Evolutionary conservation across 2,797 vertebrate species (phyloP).

Genomic region (Siniperca scherzeri): DNA sequence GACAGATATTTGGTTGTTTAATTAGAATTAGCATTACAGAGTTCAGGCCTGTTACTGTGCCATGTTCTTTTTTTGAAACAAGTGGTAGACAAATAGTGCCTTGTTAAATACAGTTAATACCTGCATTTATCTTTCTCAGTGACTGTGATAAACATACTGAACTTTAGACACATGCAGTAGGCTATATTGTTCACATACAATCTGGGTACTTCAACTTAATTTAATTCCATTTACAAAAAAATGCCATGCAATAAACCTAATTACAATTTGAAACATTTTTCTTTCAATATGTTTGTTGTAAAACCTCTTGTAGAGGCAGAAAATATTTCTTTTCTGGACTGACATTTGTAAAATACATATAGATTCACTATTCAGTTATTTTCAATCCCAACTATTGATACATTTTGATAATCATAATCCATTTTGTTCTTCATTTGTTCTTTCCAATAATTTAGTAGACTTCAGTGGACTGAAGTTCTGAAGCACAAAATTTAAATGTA

Average conservation of each 20-base stretch:
- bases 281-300: not conserved
- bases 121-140: not conserved
- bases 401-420: too few species aligned
- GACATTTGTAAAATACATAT: not conserved
- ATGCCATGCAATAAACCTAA: not conserved
- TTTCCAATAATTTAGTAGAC: not conserved
- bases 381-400: not conserved
- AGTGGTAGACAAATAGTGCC: slow-evolving; percentile 3
- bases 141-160: not conserved
- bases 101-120: not conserved
- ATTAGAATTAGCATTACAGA: slow-evolving; percentile 39
- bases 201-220: not conserved
- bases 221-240: not conserved
- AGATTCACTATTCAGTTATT: not conserved
- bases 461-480: not conserved
- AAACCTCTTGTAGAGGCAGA: not conserved
- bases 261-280: not conserved
- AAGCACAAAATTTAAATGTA: not conserved
- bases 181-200: not conserved
- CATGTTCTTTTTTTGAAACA: slow-evolving; percentile 2
- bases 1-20: slow-evolving; percentile 48
- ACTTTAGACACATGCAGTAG: not conserved
- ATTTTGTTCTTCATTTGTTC: not conserved
- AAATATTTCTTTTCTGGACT: not conserved
- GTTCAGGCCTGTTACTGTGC: slow-evolving; percentile 12